phyloP scores from a whole-genome alignment of 1,140 invertebrate genomes.

The Caerostris extrusa region DNA sequence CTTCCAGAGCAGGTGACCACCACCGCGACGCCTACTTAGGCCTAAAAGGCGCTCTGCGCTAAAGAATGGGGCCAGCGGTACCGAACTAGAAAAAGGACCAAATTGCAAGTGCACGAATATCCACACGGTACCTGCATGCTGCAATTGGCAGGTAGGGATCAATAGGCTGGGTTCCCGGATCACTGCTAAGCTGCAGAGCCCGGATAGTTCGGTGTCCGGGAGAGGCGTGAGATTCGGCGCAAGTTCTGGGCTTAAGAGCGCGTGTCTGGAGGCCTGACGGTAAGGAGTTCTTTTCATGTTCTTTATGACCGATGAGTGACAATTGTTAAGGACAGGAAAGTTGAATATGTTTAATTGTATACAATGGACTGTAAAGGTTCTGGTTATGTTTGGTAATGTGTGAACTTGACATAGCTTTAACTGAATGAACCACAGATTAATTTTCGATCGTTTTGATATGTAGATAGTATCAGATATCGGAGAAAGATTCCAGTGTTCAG shows the following conservation, averaged over 20 bases:
- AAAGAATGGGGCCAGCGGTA: not conserved
- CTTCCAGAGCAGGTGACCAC: too few relatives aligned
- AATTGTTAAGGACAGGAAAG: too few relatives aligned
- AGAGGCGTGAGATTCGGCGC: not conserved
- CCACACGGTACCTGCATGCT: constrained; percentile 26
- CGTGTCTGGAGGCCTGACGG: not conserved
- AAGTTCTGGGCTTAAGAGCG: not conserved
- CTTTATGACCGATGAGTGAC: not conserved
- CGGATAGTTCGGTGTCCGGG: not conserved
- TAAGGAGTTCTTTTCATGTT: not conserved
- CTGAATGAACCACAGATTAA: too few relatives aligned
- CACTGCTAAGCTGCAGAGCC: not conserved
- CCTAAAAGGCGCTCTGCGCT: too few relatives aligned
- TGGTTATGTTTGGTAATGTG: too few relatives aligned
- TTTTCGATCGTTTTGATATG: too few relatives aligned
- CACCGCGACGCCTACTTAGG: too few relatives aligned
- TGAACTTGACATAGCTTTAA: too few relatives aligned
- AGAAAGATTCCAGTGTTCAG: too few relatives aligned
- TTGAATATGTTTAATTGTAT: too few relatives aligned
- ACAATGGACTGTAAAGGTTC: too few relatives aligned
- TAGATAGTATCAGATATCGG: too few relatives aligned
- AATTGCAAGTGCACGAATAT: not conserved
- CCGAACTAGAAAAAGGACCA: not conserved
- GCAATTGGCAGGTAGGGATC: constrained; percentile 36
- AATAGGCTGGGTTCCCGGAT: constrained; percentile 20